Base-by-base conservation (phyloP, 2,888 invertebrate genomes). In the Catocala fraxini region DNA sequence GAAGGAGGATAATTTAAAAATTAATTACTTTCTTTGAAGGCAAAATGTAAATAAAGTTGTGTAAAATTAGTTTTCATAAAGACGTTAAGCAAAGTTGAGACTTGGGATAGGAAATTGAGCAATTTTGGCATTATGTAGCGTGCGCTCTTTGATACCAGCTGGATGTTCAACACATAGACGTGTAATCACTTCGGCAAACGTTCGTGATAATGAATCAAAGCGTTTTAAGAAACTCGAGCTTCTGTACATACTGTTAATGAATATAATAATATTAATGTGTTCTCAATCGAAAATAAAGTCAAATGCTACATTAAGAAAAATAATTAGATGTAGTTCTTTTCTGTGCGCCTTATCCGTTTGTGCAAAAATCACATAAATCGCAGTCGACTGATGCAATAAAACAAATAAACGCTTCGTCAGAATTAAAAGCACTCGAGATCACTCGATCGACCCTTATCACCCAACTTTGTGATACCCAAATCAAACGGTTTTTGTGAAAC, bases 51-150 rank as follows among this genome's bases (percentile, higher is more conserved):
- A 88, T 85, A 85, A 85, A 88, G 82, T 87, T 84, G 74, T 76
- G 75, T 74, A 73, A 89, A 90, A 85, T 89, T 86, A 87, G 89
- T 87, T 89, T 88, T 86, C 86, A 89, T 90, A 88, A 89, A 89
- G 88, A 88, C 85, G 84, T 87, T 87, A 86, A 87, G 79, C 83
- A 79, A 80, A 85, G 88, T 87, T 83, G 82, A 88, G 86, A 84
- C 82, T 87, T 76, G 80, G 71, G 78, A 71, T 84, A 87, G 89
- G 90, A 91, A 90, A 91, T 90, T 91, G 84, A 88, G 84, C 89
- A 90, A 90, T 91, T 90, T 89, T 74, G 80, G 81, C 77, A 83
- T 86, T 84, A 86, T 79, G 71, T 83, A 79, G 80, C 85, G 82
- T 83, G 83, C 73, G 69, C 75, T 59, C 54, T 63, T 65, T 75